Evolutionary conservation across 2,113 vertebrate genomes (phyloP).

Genomic region (Antennarius striatus): DNA sequence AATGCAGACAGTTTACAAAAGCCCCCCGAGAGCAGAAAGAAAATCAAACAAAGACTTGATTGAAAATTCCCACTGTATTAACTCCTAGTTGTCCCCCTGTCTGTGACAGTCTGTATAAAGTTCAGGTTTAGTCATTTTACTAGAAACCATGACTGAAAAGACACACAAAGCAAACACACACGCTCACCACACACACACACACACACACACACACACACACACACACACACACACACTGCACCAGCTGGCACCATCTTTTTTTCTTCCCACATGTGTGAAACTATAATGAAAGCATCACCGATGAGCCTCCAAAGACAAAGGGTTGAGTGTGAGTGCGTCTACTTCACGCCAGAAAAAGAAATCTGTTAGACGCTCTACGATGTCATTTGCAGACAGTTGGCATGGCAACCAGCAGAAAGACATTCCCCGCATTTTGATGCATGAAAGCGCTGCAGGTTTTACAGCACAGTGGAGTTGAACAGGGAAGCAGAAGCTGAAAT

Average conservation of each 20-base stretch:
- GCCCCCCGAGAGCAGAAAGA: background rate
- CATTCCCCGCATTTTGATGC: conserved; percentile 34
- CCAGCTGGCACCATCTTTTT: conserved; percentile 62
- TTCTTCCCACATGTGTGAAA: conserved; percentile 56
- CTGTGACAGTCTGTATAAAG: conserved; percentile 10
- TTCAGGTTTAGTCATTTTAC: conserved; percentile 38
- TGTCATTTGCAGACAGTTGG: conserved; percentile 50
- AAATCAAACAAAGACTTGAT: conserved; percentile 23
- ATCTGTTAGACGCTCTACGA: conserved; percentile 51
- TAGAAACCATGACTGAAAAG: conserved; percentile 5
- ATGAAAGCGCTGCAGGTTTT: conserved; percentile 28
- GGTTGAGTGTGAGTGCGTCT: conserved; percentile 49
- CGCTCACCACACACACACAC: too few relatives aligned
- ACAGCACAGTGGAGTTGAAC: background rate
- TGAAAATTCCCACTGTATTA: conserved; percentile 3
- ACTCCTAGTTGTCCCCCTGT: background rate
- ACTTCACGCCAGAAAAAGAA: conserved; percentile 43
- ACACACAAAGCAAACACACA: conserved; percentile 33
- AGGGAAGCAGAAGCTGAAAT: conserved; percentile 3
- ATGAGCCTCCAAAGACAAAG: conserved; percentile 61
- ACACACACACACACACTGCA: conserved; percentile 31
- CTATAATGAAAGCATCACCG: conserved; percentile 58
- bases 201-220: conserved; percentile 11
- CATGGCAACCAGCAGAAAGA: conserved; percentile 60
- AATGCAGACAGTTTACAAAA: background rate